A percentile compares a stretch with the other conserved stretches of the same genome.
Evolutionary conservation across 2,113 vertebrate species (phyloP).

Genomic region (Pica pica): DNA sequence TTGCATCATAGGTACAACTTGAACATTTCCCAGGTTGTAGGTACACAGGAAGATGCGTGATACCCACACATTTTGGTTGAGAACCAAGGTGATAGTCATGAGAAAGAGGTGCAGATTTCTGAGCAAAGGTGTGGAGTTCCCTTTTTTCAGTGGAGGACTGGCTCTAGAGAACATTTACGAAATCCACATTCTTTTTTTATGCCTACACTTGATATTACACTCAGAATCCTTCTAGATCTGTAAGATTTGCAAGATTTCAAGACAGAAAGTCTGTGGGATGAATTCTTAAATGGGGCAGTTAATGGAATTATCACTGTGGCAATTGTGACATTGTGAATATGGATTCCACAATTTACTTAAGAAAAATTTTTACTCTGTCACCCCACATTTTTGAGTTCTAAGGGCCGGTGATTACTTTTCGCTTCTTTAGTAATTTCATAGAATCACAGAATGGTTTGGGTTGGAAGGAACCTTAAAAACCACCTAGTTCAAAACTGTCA

Average conservation of each 20-base stretch:
- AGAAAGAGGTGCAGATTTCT: not conserved
- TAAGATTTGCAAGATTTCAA: not conserved
- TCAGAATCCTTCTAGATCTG: not conserved
- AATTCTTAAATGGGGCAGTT: not conserved
- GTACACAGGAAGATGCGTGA: not conserved
- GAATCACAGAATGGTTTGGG: not conserved
- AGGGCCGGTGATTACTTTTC: not conserved
- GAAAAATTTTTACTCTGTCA: not conserved
- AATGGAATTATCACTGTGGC: not conserved
- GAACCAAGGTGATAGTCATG: not conserved
- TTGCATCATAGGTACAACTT: not conserved
- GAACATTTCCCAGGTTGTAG: not conserved
- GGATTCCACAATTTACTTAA: not conserved
- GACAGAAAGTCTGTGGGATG: not conserved
- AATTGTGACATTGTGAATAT: not conserved
- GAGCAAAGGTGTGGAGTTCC: not conserved
- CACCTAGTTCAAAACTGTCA: not conserved
- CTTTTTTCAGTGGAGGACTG: not conserved
- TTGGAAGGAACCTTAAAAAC: not conserved
- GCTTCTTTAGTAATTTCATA: not conserved
- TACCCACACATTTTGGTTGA: not conserved
- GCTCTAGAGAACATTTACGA: not conserved
- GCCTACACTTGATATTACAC: not conserved
- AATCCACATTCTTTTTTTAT: not conserved
- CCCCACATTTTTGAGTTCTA: not conserved